Percentiles rank a stretch among this genome's conserved stretches.
phyloP scores from a whole-genome alignment of 2,113 vertebrate species.

The Sphaerodactylus townsendi region DNA sequence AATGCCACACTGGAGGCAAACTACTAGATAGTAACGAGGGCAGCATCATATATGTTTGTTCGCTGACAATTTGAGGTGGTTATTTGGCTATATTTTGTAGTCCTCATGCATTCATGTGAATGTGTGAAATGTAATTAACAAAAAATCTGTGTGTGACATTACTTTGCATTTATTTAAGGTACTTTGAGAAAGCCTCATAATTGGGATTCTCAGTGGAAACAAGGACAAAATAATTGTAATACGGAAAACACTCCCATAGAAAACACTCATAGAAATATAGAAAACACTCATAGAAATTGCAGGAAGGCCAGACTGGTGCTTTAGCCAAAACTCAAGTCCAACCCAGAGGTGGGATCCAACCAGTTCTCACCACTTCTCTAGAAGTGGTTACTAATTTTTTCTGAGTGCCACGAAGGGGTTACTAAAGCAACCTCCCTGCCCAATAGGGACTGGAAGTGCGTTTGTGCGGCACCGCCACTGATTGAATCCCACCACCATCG shows the following conservation, averaged over 20 bases:
- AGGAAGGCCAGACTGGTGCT: background rate
- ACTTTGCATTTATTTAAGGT: background rate
- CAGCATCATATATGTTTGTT: background rate
- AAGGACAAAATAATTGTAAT: background rate
- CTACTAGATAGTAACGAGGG: background rate
- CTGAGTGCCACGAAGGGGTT: too few relatives aligned
- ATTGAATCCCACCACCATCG: too few relatives aligned
- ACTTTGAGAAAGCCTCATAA: too few relatives aligned
- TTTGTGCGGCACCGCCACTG: too few relatives aligned
- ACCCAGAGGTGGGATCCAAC: too few relatives aligned
- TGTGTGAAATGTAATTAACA: background rate
- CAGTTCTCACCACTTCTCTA: too few relatives aligned
- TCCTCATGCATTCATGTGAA: background rate
- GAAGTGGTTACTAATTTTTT: too few relatives aligned
- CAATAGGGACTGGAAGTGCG: too few relatives aligned
- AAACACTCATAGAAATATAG: background rate
- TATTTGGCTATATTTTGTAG: background rate
- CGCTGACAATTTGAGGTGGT: background rate
- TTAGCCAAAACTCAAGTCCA: background rate
- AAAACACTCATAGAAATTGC: background rate
- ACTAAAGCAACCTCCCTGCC: too few relatives aligned
- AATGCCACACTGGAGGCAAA: too few relatives aligned
- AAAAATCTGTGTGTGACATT: background rate
- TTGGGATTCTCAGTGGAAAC: background rate
- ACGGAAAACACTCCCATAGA: background rate